phyloP scores from a whole-genome alignment of 2,888 invertebrate genomes.

The Agrotis clavis region DNA sequence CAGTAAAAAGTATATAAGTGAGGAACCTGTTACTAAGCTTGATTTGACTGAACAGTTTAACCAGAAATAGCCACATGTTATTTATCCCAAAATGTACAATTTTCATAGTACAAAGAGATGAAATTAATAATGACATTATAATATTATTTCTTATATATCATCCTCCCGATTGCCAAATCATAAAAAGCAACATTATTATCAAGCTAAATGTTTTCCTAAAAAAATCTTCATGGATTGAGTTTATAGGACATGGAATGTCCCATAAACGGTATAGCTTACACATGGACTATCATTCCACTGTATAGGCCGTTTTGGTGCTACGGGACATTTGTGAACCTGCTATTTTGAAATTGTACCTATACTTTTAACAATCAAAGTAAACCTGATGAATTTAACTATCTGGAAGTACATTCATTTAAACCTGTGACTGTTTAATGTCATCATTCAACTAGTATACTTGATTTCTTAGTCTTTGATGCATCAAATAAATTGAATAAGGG shows the following conservation, averaged over 20 bases:
- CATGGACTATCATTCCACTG: neutral
- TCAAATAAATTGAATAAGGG: conserved; percentile 1
- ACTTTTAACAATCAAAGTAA: neutral
- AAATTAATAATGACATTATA: conserved; percentile 30
- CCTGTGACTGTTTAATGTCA: neutral
- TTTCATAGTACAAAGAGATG: conserved; percentile 24
- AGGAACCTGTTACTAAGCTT: neutral
- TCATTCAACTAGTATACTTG: neutral
- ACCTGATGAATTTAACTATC: neutral
- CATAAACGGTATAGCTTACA: neutral
- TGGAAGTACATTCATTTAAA: conserved; percentile 9
- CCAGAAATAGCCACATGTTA: neutral
- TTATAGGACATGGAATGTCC: neutral
- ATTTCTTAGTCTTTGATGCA: neutral
- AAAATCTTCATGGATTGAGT: neutral
- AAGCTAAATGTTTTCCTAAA: neutral
- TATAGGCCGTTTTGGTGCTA: neutral
- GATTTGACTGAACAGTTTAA: conserved; percentile 1
- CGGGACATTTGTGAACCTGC: neutral
- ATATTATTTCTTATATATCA: neutral
- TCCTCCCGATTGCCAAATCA: conserved; percentile 38
- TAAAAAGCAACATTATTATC: conserved; percentile 12
- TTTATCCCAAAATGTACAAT: conserved; percentile 16
- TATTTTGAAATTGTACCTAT: neutral
- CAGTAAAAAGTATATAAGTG: neutral